A percentile compares a stretch with the other conserved stretches of the same genome.
Conservation (phyloP, 2,797 vertebrate species). For the Poeciliopsis turneri region DNA sequence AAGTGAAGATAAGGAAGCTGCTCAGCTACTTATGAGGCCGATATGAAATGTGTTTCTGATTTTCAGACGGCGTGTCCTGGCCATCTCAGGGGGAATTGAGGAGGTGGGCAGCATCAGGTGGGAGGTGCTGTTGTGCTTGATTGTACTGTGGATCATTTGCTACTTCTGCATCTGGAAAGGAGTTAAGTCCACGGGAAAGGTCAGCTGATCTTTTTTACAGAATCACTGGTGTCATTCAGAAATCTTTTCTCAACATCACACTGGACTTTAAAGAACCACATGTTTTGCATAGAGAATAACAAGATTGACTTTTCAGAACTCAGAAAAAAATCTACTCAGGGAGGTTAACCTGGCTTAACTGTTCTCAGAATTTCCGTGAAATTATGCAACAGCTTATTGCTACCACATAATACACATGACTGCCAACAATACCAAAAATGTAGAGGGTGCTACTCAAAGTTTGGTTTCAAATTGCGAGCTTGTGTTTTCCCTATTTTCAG, state of each 20-base stretch:
- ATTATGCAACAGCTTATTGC: background rate
- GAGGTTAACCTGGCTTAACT: too few species aligned
- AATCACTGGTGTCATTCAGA: background rate
- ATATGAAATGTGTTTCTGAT: background rate
- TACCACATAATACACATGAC: background rate
- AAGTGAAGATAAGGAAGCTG: conserved; percentile 32
- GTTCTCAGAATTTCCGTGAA: background rate
- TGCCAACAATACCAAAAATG: background rate
- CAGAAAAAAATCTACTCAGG: too few species aligned
- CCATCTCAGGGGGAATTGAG: conserved; percentile 78
- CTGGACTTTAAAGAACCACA: background rate
- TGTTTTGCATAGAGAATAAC: background rate
- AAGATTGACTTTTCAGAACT: background rate
- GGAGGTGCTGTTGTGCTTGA: conserved; percentile 73
- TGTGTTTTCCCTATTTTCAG: conserved; percentile 47
- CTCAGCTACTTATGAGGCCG: background rate
- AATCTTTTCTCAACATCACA: background rate
- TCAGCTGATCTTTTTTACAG: conserved; percentile 17
- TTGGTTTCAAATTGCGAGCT: background rate
- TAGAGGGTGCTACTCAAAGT: background rate
- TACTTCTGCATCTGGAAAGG: conserved; percentile 85
- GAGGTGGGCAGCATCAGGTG: conserved; percentile 75
- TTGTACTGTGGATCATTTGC: conserved; percentile 71
- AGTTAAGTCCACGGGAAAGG: conserved; percentile 81
- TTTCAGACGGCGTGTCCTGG: conserved; percentile 71